Evolutionary conservation across 2,888 invertebrate genomes (phyloP).

Genomic region (Onthophagus sagittarius): DNA sequence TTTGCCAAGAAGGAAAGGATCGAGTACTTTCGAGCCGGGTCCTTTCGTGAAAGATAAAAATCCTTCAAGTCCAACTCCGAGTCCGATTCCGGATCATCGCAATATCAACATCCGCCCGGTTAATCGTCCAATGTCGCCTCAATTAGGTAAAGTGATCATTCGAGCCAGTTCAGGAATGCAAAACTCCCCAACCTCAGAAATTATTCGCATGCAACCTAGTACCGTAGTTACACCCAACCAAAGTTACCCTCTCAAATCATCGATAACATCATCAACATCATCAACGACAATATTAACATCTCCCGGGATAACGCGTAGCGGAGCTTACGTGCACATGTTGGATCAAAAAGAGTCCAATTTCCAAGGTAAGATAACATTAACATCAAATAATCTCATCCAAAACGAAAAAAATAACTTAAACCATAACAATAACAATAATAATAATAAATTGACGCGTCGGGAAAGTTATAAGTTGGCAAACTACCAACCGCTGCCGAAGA

Average conservation of each 20-base stretch:
- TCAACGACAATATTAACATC: constrained; percentile 30
- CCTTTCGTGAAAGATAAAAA: constrained; percentile 65
- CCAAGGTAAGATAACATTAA: constrained; percentile 19
- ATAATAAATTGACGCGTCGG: constrained; percentile 66
- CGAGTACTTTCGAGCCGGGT: constrained; percentile 84
- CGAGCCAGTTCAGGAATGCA: constrained; percentile 43
- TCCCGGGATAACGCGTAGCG: constrained; percentile 38
- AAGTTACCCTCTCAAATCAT: constrained; percentile 46
- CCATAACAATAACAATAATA: constrained; percentile 26
- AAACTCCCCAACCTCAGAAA: constrained; percentile 51
- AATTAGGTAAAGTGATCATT: constrained; percentile 58
- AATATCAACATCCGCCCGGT: constrained; percentile 36
- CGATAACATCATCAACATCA: no score
- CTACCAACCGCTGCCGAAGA: constrained; percentile 62
- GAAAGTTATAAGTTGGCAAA: constrained; percentile 84
- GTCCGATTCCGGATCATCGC: constrained; percentile 51
- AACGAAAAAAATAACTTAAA: constrained; percentile 37
- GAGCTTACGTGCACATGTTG: constrained; percentile 70
- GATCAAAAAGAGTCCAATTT: constrained; percentile 64
- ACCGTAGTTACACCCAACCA: constrained; percentile 58
- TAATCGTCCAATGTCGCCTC: constrained; percentile 57
- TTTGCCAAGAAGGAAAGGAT: constrained; percentile 71
- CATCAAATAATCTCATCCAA: constrained; percentile 19
- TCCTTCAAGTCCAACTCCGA: constrained; percentile 49
- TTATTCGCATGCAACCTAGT: constrained; percentile 57